These are phyloP conservation scores for Pseudopodoces humilis DNA, from an alignment of 2,113 vertebrate genomes.

Conservation along the genomic window DNA sequence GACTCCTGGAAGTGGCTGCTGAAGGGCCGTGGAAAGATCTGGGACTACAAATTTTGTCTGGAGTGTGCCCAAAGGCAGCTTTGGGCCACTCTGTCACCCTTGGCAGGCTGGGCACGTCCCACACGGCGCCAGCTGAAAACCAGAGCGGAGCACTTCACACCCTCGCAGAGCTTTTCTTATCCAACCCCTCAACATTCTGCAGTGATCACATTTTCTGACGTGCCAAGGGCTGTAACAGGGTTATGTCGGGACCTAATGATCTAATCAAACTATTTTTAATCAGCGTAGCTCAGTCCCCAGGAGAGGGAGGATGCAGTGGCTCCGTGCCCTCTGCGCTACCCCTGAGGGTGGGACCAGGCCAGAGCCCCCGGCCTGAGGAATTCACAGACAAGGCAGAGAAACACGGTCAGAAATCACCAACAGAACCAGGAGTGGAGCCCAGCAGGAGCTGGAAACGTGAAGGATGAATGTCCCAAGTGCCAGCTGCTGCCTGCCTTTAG, in stretches of 20 bases:
- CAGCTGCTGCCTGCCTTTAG: not conserved
- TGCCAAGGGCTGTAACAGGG: not conserved
- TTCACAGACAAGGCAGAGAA: not conserved
- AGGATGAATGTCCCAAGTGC: not conserved
- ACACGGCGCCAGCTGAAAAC: not conserved
- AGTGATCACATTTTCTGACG: not conserved
- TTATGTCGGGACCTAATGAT: not conserved
- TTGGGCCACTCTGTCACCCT: not conserved
- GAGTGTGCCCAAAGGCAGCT: not conserved
- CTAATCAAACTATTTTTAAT: not conserved
- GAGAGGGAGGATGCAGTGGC: not conserved
- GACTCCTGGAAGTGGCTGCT: not conserved
- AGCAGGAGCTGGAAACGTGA: not conserved
- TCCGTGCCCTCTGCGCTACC: not conserved
- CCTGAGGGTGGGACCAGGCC: not conserved
- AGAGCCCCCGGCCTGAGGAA: not conserved
- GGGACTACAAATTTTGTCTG: fast-evolving
- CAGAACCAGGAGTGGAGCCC: not conserved
- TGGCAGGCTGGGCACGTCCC: not conserved
- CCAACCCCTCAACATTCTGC: not conserved
- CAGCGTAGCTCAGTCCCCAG: not conserved
- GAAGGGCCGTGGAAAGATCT: not conserved
- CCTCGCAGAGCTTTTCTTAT: not conserved
- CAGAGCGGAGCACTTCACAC: not conserved
- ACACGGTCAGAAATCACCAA: not conserved